Evolutionary conservation across 2,113 vertebrate genomes (phyloP).

Genomic region (Colossoma macropomum): DNA sequence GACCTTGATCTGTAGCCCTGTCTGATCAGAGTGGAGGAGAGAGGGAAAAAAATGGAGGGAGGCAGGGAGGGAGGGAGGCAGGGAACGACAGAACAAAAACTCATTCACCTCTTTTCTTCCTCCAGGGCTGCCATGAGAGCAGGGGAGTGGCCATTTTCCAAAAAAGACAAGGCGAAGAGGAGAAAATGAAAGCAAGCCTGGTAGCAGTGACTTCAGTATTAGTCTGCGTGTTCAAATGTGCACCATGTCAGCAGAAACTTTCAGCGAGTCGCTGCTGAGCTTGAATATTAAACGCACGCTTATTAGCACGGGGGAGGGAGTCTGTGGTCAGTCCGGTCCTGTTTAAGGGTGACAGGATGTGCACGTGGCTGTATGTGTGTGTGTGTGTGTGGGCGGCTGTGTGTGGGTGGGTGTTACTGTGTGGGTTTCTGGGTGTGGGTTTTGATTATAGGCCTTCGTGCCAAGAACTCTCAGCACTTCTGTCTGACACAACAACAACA

Average conservation of each 20-base stretch:
- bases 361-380: slow-evolving; percentile 47
- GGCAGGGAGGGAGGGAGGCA: not conserved
- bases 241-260: slow-evolving; percentile 2
- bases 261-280: not conserved
- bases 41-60: not conserved
- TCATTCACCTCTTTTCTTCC: slow-evolving; percentile 37
- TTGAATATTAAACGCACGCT: not conserved
- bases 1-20: slow-evolving; percentile 47
- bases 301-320: slow-evolving; percentile 34
- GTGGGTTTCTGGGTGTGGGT: slow-evolving; percentile 61
- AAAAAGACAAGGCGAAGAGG: not conserved
- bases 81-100: slow-evolving; percentile 19
- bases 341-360: slow-evolving; percentile 59
- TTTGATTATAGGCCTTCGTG: slow-evolving; percentile 57
- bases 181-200: slow-evolving; percentile 45
- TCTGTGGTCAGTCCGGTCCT: slow-evolving; percentile 50
- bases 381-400: slow-evolving; percentile 41
- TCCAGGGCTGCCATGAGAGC: slow-evolving; percentile 1
- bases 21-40: slow-evolving; percentile 27
- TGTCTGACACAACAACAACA: slow-evolving; percentile 55
- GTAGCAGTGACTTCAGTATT: not conserved
- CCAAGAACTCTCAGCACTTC: slow-evolving; percentile 56
- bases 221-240: not conserved
- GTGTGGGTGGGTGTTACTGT: slow-evolving; percentile 58
- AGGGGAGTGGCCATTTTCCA: slow-evolving; percentile 11